Evolutionary conservation across 2,113 vertebrate genomes (phyloP), one percentile per base, ranked within the genome.

Genomic region (Neolamprologus cancellatus): DNA sequence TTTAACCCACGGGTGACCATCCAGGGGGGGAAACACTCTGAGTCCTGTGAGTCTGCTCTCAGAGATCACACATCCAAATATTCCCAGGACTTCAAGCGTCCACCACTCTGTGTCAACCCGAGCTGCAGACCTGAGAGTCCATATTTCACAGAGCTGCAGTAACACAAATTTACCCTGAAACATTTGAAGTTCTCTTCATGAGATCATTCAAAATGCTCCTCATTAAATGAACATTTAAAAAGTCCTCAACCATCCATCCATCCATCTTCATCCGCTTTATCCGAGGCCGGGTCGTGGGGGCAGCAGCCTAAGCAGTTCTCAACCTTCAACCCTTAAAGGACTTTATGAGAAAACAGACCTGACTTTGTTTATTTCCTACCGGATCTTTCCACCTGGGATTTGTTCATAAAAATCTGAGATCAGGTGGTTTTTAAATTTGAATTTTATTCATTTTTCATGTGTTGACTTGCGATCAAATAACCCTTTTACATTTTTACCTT

Each of bases 211-310:
- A 71, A 64, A 59, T 59, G 55, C 55, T 32, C 55, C 28, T 32
- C 55, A 32, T 32, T 2, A 59, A 59, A 32, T 0, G 1, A 32
- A 32, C 28, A 32, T 59, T 1, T 10, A 18, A 59, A 59, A 25
- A 71, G 1, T 44, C 0, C 36, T 6, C 36, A 15, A 71, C 20
- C 13, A n/a, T n/a, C n/a, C n/a, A n/a, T n/a, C n/a, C n/a, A n/a
- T n/a, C n/a, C n/a, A n/a, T n/a, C n/a, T n/a, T n/a, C n/a, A n/a
- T n/a, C n/a, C n/a, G n/a, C n/a, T n/a, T n/a, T n/a, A n/a, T n/a
- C n/a, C n/a, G n/a, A n/a, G n/a, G n/a, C n/a, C n/a, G n/a, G n/a
- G n/a, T n/a, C n/a, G n/a, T n/a, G n/a, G n/a, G n/a, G n/a, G n/a
- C n/a, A n/a, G n/a, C n/a, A n/a, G n/a, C n/a, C n/a, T n/a, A n/a